phyloP scores from a whole-genome alignment of 1,140 invertebrate genomes.

The Drosophila teissieri region DNA sequence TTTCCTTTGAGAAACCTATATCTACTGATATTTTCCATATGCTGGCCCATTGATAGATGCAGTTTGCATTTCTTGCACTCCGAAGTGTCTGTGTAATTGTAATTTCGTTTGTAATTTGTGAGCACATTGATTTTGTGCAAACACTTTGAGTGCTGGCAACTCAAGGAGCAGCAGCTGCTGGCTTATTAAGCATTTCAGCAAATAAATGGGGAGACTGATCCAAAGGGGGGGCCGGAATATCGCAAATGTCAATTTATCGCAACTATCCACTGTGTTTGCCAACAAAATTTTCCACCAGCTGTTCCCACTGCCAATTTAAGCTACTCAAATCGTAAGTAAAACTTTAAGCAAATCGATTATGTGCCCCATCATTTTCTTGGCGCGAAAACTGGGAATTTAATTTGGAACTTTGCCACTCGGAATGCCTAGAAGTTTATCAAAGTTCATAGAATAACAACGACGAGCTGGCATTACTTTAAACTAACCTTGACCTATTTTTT shows the following conservation, averaged over 20 bases:
- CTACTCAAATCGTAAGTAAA: neutral
- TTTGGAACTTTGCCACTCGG: too few relatives aligned
- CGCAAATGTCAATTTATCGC: conserved; percentile 62
- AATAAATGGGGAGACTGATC: conserved; percentile 38
- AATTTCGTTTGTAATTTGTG: conserved; percentile 58
- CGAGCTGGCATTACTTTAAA: too few relatives aligned
- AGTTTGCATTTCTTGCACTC: conserved; percentile 19
- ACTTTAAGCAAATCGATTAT: conserved; percentile 4
- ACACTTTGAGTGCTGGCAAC: conserved; percentile 23
- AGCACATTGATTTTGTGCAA: conserved; percentile 56
- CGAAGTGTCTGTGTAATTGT: conserved; percentile 16
- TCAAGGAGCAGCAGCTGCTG: conserved; percentile 19
- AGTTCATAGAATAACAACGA: too few relatives aligned
- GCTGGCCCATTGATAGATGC: conserved; percentile 26
- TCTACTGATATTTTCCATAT: conserved; percentile 1
- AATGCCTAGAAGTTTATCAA: too few relatives aligned
- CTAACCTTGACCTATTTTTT: neutral
- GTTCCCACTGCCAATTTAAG: conserved; percentile 9
- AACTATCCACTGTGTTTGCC: conserved; percentile 22
- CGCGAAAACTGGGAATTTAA: too few relatives aligned
- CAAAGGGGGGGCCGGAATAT: conserved; percentile 10
- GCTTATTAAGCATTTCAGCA: conserved; percentile 54
- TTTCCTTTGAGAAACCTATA: too few relatives aligned
- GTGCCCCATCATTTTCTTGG: too few relatives aligned
- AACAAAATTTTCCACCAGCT: conserved; percentile 23